These are phyloP conservation scores for Tineola bisselliella DNA, from an alignment of 2,888 invertebrate genomes.

Conservation along the genomic window DNA sequence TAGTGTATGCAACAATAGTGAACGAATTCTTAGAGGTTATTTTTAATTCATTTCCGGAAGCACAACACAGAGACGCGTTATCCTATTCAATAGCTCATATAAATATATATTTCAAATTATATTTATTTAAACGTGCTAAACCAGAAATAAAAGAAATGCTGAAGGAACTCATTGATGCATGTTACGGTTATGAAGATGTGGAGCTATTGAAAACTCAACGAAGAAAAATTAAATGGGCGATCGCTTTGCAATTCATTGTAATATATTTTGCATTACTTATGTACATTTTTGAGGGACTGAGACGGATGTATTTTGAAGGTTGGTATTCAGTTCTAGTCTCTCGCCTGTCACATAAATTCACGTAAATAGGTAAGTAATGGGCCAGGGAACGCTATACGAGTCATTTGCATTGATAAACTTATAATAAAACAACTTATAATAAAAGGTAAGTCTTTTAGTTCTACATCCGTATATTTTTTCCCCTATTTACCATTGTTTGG, in stretches of 20 bases:
- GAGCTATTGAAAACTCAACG: background rate
- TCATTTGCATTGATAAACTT: too few relatives aligned
- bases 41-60: background rate
- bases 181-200: background rate
- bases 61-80: background rate
- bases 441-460: too few relatives aligned
- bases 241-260: background rate
- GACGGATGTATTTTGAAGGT: conserved; percentile 8
- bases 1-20: background rate
- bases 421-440: too few relatives aligned
- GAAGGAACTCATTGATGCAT: background rate
- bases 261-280: conserved; percentile 3
- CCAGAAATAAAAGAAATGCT: background rate
- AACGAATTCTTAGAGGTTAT: background rate
- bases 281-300: conserved; percentile 3
- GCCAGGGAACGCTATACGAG: too few relatives aligned
- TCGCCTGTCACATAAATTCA: too few relatives aligned
- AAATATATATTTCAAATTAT: background rate
- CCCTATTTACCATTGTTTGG: too few relatives aligned
- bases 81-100: conserved; percentile 5
- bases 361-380: too few relatives aligned
- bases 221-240: background rate
- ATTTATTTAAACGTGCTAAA: background rate
- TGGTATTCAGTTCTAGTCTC: background rate
- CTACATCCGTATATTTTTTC: too few relatives aligned